A percentile compares a stretch with the other conserved stretches of the same genome.
phyloP scores from a whole-genome alignment of 2,888 invertebrate species.

The Cloeon dipterum region DNA sequence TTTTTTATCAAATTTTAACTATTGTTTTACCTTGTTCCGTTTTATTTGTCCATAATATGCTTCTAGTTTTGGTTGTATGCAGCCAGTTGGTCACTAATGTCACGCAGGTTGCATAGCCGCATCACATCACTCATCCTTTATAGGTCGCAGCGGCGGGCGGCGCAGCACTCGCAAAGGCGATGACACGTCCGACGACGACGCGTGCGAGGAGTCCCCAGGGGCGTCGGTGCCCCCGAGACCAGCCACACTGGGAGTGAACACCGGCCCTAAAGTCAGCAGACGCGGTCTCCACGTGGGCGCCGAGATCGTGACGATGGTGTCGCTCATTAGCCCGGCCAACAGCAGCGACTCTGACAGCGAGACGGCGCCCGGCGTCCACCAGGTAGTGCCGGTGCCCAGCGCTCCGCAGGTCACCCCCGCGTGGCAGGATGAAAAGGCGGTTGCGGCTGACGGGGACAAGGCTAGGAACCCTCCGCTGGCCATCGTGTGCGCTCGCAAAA shows the following conservation, averaged over 20 bases:
- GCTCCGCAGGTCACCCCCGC: conserved; percentile 5
- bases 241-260: neutral
- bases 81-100: too few species aligned
- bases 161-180: conserved; percentile 7
- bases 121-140: too few species aligned
- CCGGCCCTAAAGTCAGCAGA: neutral
- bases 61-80: too few species aligned
- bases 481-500: conserved; percentile 1
- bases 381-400: conserved; percentile 14
- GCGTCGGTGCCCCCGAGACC: neutral
- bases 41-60: too few species aligned
- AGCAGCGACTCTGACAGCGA: conserved; percentile 21
- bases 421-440: neutral
- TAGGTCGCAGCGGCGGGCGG: too few species aligned
- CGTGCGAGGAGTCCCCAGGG: conserved; percentile 7
- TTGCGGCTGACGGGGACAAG: too few species aligned
- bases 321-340: conserved; percentile 36
- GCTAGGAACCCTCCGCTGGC: neutral
- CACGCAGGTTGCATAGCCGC: too few species aligned
- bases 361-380: conserved; percentile 15
- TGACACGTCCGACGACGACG: conserved; percentile 9
- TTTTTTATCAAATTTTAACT: too few species aligned
- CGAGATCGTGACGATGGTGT: conserved; percentile 39
- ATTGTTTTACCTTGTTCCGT: too few species aligned
- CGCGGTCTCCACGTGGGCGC: conserved; percentile 11